Conservation (phyloP, 2,113 vertebrate genomes). For the Bujurquina vittata region DNA sequence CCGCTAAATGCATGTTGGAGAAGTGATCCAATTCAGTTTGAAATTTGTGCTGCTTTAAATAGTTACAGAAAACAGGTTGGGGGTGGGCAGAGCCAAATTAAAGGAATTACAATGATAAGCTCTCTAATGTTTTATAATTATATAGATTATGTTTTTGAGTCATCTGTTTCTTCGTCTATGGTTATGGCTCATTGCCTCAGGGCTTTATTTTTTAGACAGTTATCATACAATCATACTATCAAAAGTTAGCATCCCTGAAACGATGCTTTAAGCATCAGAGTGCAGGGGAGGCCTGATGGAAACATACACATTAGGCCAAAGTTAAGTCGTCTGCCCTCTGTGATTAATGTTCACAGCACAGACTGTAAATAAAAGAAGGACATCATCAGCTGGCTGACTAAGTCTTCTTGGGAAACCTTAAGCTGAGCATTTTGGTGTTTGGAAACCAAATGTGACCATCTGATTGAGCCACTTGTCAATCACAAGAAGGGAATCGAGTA, state of each 20-base stretch:
- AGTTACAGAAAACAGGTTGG: neutral
- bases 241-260: neutral
- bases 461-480: neutral
- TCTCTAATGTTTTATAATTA: neutral
- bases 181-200: neutral
- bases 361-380: neutral
- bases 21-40: neutral
- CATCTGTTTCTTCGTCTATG: neutral
- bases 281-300: neutral
- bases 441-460: neutral
- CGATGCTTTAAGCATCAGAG: neutral
- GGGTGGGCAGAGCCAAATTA: neutral
- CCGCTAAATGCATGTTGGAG: neutral
- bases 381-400: neutral
- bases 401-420: accelerated
- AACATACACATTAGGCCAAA: neutral
- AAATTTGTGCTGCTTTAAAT: neutral
- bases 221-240: no score
- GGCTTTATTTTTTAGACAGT: neutral
- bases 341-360: neutral
- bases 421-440: neutral
- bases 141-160: neutral
- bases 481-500: neutral
- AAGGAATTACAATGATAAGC: neutral
- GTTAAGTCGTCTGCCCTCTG: neutral